phyloP scores from a whole-genome alignment of 2,113 vertebrate species.

The Ploceus nigricollis region DNA sequence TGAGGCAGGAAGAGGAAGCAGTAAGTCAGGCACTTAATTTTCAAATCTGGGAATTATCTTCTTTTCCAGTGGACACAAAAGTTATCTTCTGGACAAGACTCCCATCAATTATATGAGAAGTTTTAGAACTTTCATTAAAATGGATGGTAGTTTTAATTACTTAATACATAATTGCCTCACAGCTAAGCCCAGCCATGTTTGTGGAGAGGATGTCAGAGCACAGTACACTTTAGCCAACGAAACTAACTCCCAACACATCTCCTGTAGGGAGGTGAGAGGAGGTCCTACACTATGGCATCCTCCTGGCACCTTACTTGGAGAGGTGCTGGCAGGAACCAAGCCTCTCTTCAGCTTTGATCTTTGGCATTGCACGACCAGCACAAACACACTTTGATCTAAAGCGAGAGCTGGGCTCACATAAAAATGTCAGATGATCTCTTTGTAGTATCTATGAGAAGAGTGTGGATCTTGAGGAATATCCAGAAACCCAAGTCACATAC shows the following conservation, averaged over 20 bases:
- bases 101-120: background rate
- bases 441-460: background rate
- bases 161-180: constrained; percentile 1
- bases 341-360: background rate
- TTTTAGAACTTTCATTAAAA: background rate
- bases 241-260: background rate
- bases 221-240: background rate
- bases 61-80: background rate
- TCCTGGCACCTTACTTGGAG: background rate
- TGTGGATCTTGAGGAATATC: background rate
- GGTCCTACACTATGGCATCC: background rate
- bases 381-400: background rate
- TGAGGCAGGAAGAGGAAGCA: background rate
- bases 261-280: background rate
- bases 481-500: background rate
- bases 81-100: background rate
- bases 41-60: background rate
- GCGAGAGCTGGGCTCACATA: background rate
- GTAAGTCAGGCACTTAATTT: background rate
- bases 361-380: background rate
- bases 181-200: background rate
- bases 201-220: background rate
- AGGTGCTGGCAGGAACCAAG: background rate
- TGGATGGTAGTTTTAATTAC: constrained; percentile 17
- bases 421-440: background rate